Percentiles rank a stretch among this genome's conserved stretches.
Conservation (phyloP, 2,113 vertebrate genomes). For the Sinocyclocheilus anshuiensis region DNA sequence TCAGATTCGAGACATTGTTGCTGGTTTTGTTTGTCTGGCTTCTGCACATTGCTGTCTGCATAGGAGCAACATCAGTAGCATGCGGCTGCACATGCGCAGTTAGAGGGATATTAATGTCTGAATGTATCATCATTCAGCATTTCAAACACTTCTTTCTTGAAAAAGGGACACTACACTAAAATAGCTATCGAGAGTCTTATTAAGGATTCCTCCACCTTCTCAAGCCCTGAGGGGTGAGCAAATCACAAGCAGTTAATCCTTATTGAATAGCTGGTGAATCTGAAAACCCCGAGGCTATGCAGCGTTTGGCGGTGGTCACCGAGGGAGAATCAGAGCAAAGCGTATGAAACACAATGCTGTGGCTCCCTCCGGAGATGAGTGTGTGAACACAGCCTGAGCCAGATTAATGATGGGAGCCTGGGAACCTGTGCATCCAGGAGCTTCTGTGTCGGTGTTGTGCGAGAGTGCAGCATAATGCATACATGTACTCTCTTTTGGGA, state of each 20-base stretch:
- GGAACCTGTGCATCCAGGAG: conserved; percentile 10
- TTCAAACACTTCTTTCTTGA: background rate
- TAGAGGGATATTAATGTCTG: background rate
- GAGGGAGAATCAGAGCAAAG: conserved; percentile 14
- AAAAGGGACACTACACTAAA: background rate
- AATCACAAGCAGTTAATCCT: conserved; percentile 34
- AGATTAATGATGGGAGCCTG: conserved; percentile 37
- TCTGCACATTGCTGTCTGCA: background rate
- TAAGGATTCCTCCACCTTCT: conserved; percentile 26
- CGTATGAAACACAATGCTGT: background rate
- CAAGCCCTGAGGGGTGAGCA: conserved; percentile 31
- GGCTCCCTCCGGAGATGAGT: background rate
- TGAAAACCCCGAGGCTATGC: conserved; percentile 8
- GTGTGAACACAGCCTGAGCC: conserved; percentile 25
- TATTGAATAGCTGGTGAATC: conserved; percentile 30
- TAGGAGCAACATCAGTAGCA: background rate
- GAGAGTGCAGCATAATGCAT: background rate
- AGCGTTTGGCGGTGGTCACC: background rate
- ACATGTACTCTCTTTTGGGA: background rate
- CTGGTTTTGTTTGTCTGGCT: background rate
- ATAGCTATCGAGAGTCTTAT: background rate
- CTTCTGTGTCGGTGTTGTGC: background rate
- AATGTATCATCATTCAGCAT: conserved; percentile 26
- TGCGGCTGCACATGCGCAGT: background rate
- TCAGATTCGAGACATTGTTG: background rate